Conservation (phyloP, 2,888 invertebrate genomes). For the Sceliomorpha sp. region DNA sequence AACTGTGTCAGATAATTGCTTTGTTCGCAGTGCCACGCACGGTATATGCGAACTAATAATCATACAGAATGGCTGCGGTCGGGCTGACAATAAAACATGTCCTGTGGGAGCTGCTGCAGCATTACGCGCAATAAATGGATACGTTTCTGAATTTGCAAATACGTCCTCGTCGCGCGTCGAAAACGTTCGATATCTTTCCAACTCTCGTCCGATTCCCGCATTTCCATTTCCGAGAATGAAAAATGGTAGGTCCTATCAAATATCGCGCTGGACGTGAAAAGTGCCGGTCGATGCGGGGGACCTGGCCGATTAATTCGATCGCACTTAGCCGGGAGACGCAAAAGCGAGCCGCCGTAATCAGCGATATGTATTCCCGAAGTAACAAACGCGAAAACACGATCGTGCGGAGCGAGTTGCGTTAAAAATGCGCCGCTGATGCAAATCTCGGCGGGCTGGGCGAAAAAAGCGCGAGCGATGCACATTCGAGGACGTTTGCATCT, state of each 20-base stretch:
- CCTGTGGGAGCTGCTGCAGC: conserved; percentile 14
- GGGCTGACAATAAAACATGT: conserved; percentile 30
- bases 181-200: too few relatives aligned
- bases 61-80: conserved; percentile 22
- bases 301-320: conserved; percentile 21
- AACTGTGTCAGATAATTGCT: conserved; percentile 22
- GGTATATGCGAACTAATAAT: conserved; percentile 26
- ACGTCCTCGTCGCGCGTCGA: neutral
- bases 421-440: conserved; percentile 51
- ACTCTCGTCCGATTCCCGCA: too few relatives aligned
- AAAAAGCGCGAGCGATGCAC: conserved; percentile 52
- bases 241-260: conserved; percentile 17
- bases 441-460: conserved; percentile 43
- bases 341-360: conserved; percentile 22
- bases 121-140: conserved; percentile 13
- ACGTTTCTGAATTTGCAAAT: neutral
- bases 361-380: conserved; percentile 33
- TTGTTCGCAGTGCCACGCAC: conserved; percentile 20
- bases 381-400: conserved; percentile 10
- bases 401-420: conserved; percentile 35
- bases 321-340: conserved; percentile 2
- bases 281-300: too few relatives aligned
- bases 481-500: conserved; percentile 46
- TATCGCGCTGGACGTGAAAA: too few relatives aligned
- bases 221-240: conserved; percentile 21